These are phyloP conservation scores for Gadopsis bispinosus DNA, from an alignment of 2,797 vertebrate genomes.

Conservation along the genomic window DNA sequence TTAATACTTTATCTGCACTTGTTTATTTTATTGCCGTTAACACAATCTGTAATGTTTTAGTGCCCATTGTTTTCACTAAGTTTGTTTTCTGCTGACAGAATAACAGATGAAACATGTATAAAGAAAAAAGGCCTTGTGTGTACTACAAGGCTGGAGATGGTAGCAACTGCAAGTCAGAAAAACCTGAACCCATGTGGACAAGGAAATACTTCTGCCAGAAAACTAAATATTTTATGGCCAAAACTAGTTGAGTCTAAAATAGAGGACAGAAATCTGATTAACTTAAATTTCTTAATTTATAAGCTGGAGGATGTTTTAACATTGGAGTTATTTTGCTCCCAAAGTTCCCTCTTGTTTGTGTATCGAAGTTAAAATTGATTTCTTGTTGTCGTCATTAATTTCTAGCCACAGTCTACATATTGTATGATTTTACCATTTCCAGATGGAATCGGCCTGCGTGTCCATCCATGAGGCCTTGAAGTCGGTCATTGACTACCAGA, in stretches of 20 bases:
- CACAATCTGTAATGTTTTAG: not conserved
- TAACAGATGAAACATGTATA: not conserved
- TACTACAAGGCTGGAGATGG: not conserved
- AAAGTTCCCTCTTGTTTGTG: not conserved
- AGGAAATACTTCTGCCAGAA: not conserved
- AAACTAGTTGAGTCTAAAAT: not conserved
- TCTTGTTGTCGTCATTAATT: not conserved
- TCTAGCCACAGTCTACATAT: not conserved
- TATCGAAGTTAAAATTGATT: not conserved
- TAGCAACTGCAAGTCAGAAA: not conserved
- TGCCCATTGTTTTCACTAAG: not conserved
- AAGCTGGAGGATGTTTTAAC: not conserved
- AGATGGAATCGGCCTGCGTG: slow-evolving; percentile 99
- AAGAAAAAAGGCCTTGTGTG: not conserved
- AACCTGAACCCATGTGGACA: not conserved
- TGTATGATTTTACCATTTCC: slow-evolving; percentile 13
- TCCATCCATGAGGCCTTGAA: slow-evolving; percentile 98
- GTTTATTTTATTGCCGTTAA: not conserved
- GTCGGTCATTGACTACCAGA: slow-evolving; percentile 98
- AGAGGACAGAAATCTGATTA: not conserved
- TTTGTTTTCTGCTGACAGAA: not conserved
- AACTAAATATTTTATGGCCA: not conserved
- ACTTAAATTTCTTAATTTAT: not conserved
- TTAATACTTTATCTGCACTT: not conserved
- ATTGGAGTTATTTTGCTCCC: not conserved